Conservation (phyloP, 2,113 vertebrate genomes). For the Pipa parva region DNA sequence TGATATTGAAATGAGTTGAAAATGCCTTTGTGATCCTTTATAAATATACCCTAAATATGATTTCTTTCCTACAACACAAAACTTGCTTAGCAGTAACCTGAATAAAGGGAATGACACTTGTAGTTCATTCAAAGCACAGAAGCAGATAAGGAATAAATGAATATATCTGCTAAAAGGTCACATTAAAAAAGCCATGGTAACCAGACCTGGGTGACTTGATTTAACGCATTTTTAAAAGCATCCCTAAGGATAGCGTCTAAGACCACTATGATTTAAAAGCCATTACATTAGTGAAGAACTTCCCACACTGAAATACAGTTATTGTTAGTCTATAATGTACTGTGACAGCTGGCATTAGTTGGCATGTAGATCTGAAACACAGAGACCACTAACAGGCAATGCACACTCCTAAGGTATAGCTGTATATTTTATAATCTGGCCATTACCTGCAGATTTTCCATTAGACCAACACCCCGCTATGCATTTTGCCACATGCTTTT, state of each 20-base stretch:
- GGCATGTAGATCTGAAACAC: conserved; percentile 45
- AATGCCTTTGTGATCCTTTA: too few species aligned
- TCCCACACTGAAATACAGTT: conserved; percentile 42
- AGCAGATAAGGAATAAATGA: conserved; percentile 6
- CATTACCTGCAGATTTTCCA: too few species aligned
- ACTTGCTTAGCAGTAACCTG: not conserved
- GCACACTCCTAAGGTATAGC: too few species aligned
- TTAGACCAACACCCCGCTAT: too few species aligned
- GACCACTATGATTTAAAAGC: conserved; percentile 6
- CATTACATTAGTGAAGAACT: conserved; percentile 28
- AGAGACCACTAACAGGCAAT: too few species aligned
- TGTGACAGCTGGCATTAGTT: conserved; percentile 50
- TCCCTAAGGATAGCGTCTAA: not conserved
- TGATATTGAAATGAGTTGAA: too few species aligned
- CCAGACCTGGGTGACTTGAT: conserved; percentile 3
- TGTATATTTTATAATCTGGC: too few species aligned
- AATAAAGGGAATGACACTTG: not conserved
- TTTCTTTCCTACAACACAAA: not conserved
- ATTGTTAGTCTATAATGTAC: conserved; percentile 45
- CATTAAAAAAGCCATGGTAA: conserved; percentile 2
- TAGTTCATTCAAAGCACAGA: not conserved
- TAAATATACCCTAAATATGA: too few species aligned
- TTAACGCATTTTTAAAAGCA: conserved; percentile 22
- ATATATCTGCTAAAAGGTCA: conserved; percentile 21
- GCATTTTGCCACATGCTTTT: too few species aligned